Evolutionary conservation across 1,140 invertebrate species (phyloP), one percentile per base, ranked within the genome.

Genomic region (Euglossa dilemma): DNA sequence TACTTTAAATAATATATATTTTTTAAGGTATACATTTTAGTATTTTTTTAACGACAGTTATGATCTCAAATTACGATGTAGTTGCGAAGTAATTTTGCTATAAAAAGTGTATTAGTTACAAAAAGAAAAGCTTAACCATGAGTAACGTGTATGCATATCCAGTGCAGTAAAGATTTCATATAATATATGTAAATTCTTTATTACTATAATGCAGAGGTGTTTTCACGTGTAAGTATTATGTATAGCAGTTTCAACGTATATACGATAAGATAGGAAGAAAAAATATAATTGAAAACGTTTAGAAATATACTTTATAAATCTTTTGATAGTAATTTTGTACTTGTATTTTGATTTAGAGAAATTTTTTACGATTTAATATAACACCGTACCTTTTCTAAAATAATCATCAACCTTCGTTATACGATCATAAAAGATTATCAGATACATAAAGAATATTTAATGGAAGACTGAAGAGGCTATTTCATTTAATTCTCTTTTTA

Each of bases 401-500:
- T 50, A 72, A 71, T 52, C 36, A 20, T 52, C 8, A 7, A 63
- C n/a, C 11, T 43, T 72, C 56, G 11, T 36, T 36, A 45, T 74
- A 16, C 45, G 47, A 63, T 11, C 16, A 25, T 61, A n/a, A 71
- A 45, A 59, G 11, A 45, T 11, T n/a, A 25, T 18, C 36, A 78
- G 28, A 72, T 28, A 50, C 11, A 73, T 43, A 52, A 74, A 64
- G 23, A 64, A 36, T 73, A 64, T 80, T 73, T 36, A 54, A 80
- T 28, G 4, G 18, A 80, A 82, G 80, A 82, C 72, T 82, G 80
- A 82, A 82, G 63, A 82, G 71, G 72, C 80, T 76, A 75, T 67
- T 57, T 75, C 18, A 56, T 50, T 67, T 75, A 8, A 75, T 43
- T 64, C 57, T 16, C 23, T 69, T 61, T 20, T 16, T 23, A 18